Conservation (phyloP, 2,888 invertebrate genomes). For the Meteorus colon region DNA sequence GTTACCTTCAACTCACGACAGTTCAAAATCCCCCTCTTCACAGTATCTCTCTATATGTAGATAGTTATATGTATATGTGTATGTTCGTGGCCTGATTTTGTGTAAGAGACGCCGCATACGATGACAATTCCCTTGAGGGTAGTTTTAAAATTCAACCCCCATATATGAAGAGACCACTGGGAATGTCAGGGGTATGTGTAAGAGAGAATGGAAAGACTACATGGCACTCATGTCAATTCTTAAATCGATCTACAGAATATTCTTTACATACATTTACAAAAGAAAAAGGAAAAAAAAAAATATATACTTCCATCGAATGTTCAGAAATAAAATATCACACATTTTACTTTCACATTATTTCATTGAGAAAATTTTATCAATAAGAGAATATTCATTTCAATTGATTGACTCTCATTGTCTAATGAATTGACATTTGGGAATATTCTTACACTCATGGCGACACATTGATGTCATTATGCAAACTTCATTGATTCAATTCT, state of each 20-base stretch:
- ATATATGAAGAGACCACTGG: constrained; percentile 61
- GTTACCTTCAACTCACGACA: constrained; percentile 21
- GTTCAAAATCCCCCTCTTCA: not conserved
- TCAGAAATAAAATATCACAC: no score
- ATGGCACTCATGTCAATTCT: constrained; percentile 70
- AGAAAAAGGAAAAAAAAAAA: not conserved
- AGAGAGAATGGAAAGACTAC: constrained; percentile 52
- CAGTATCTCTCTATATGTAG: not conserved
- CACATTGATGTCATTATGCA: no score
- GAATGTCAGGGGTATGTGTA: constrained; percentile 42
- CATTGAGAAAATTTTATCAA: no score
- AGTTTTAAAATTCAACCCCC: constrained; percentile 73
- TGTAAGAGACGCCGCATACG: constrained; percentile 56
- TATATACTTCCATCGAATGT: not conserved
- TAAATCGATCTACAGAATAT: constrained; percentile 48
- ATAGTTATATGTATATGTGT: not conserved
- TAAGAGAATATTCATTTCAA: no score
- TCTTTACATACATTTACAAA: not conserved
- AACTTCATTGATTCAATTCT: no score
- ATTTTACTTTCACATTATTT: no score
- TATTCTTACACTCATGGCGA: no score
- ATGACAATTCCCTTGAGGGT: constrained; percentile 62
- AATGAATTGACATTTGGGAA: no score
- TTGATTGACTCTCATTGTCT: no score
- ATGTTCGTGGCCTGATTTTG: constrained; percentile 67